Conservation (phyloP, 2,888 invertebrate genomes). For the Acrobasis suavella region DNA sequence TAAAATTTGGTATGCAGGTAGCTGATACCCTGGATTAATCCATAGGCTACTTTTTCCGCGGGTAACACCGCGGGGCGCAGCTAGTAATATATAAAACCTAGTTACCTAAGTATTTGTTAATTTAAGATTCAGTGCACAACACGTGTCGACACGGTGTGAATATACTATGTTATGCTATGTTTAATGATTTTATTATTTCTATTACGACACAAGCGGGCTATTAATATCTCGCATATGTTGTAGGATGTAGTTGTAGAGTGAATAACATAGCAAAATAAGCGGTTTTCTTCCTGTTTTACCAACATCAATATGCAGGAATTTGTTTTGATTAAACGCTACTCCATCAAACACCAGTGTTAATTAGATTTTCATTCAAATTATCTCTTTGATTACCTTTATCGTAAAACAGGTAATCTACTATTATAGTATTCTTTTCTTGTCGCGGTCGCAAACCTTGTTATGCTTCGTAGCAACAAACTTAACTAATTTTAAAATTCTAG, state of each 20-base stretch:
- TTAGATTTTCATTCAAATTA: not conserved
- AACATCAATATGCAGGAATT: constrained; percentile 8
- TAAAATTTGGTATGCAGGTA: no score
- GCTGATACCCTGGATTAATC: no score
- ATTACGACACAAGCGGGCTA: not conserved
- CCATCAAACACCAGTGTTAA: not conserved
- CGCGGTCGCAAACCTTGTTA: no score
- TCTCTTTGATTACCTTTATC: not conserved
- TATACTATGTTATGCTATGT: not conserved
- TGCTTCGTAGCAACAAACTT: no score
- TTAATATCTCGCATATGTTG: not conserved
- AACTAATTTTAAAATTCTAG: no score
- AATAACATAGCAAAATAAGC: not conserved
- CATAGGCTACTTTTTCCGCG: no score
- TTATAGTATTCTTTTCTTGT: no score
- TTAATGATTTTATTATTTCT: not conserved
- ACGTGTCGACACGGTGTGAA: not conserved
- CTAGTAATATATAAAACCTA: no score
- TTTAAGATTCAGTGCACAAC: no score
- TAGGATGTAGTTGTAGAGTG: not conserved
- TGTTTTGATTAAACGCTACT: not conserved
- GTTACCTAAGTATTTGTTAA: no score
- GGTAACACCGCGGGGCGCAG: no score
- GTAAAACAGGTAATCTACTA: no score
- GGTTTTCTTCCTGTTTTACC: not conserved